Evolutionary conservation across 2,113 vertebrate species (phyloP), one percentile per base, ranked within the genome.

Genomic region (Cyphomyrus plagiostoma): DNA sequence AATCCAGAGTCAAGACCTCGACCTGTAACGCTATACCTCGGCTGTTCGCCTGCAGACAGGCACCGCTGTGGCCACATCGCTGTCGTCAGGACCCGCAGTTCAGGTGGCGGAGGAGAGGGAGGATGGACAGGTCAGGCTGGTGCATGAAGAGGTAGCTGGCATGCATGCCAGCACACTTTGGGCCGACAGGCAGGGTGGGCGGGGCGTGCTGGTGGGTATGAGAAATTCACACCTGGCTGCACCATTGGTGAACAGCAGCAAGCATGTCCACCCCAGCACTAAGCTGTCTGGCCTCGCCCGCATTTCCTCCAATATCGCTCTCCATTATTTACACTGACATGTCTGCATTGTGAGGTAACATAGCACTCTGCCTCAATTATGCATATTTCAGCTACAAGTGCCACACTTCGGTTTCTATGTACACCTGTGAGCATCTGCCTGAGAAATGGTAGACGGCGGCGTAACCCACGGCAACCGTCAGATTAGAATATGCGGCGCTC

Each of bases 241-340:
- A 49, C 45, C 11, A 10, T 26, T 86, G n/a, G 26, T 70, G 26
- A 70, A 70, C n/a, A 70, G 9, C n/a, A 70, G 62, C 62, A 70
- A 15, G 74, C 74, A 42, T 2, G 10, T 50, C 10, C 26, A 52
- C 23, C 46, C 23, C 15, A 46, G 21, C 49, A 35, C 15, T 11
- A 23, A 23, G 83, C 62, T 35, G 23, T 53, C 48, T 21, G 35
- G 19, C 23, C 35, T 19, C 46, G 6, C 93, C 92, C 95, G 94
- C 95, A 96, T 96, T 95, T 95, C 95, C 95, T 95, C 96, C 94
- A 93, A 93, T 95, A 94, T 95, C 94, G 94, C 93, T 94, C 94
- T 96, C 95, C 95, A 96, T 96, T 96, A 96, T 96, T 95, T 93
- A 94, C 94, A 93, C 92, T 94, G 93, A 92, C 93, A 92, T 93